Evolutionary conservation across 2,113 vertebrate genomes (phyloP), one percentile per base, ranked within the genome.

Genomic region (Gulo gulo): DNA sequence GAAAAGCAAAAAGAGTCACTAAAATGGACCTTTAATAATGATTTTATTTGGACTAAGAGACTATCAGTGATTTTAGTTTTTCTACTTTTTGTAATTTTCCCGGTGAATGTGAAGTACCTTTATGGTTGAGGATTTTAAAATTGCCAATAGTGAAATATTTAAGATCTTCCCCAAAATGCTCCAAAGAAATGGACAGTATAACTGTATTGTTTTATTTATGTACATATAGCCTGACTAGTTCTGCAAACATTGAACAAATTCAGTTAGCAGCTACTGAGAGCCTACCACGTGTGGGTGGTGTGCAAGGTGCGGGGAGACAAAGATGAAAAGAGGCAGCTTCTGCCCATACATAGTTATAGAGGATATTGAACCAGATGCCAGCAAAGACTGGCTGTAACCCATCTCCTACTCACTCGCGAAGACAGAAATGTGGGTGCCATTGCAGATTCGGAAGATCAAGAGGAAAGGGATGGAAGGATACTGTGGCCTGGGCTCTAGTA

Each of bases 41-140:
- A 81, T 92, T 94, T 94, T 96, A 92, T 96, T 91, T 83, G 23
- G 42, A 82, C 67, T 95, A 14, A 52, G 50, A 94, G 42, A 82
- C 67, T 55, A 14, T 55, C 45, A 26, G 39, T 67, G 42, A 29
- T 83, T 63, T 92, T 42, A 63, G 29, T 42, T 87, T 84, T 95
- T 63, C 36, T 69, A 34, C 47, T 88, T 23, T 47, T 21, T 34
- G 69, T 87, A 93, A 47, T 71, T 81, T 95, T 52, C 31, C 11
- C 39, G 69, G 18, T 81, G 50, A 69, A 36, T 18, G 34, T 78
- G 55, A 34, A 57, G 20, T 85, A 71, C 15, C n/a, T 94, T 78
- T 85, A 73, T 88, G 31, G 52, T 65, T 95, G 55, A 86, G 14
- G 69, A 81, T 52, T 69, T 96, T 78, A 16, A 47, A 92, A 65